Evolutionary conservation across 2,113 vertebrate species (phyloP).

Genomic region (Sceloporus tristichus): DNA sequence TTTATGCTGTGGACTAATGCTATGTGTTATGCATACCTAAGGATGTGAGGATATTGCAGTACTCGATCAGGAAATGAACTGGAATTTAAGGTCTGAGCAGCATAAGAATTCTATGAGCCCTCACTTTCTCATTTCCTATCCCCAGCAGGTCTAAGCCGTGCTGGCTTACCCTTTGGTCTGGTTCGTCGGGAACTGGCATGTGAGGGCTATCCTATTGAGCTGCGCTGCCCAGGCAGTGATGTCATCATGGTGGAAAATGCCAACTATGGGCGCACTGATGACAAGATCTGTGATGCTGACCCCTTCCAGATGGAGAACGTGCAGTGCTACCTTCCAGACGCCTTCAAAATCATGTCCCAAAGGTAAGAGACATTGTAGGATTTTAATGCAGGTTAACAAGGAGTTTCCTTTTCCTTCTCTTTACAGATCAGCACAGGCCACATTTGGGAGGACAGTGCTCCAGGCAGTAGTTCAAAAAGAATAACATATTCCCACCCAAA

Average conservation of each 20-base stretch:
- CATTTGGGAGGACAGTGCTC: no score
- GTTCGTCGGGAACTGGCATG: slow-evolving; percentile 93
- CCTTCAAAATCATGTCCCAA: slow-evolving; percentile 96
- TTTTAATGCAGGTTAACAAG: background rate
- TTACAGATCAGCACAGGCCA: no score
- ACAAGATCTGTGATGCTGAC: slow-evolving; percentile 95
- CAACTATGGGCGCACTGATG: slow-evolving; percentile 93
- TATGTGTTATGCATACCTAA: slow-evolving; percentile 24
- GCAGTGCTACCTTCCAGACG: slow-evolving; percentile 92
- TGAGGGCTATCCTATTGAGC: slow-evolving; percentile 94
- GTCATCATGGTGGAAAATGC: slow-evolving; percentile 96
- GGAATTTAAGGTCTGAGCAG: background rate
- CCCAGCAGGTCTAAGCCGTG: slow-evolving; percentile 85
- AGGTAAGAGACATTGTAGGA: slow-evolving; percentile 75
- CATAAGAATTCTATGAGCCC: background rate
- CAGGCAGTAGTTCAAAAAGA: no score
- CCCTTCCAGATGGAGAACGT: slow-evolving; percentile 97
- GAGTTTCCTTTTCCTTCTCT: background rate
- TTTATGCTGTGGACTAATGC: slow-evolving; percentile 12
- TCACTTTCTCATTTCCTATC: background rate
- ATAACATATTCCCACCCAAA: no score
- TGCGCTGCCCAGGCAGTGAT: slow-evolving; percentile 93
- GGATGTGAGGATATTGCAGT: background rate
- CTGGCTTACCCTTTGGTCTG: slow-evolving; percentile 91
- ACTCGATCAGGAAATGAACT: background rate